phyloP scores from a whole-genome alignment of 2,888 invertebrate genomes.

The Macroteleia sp. region DNA sequence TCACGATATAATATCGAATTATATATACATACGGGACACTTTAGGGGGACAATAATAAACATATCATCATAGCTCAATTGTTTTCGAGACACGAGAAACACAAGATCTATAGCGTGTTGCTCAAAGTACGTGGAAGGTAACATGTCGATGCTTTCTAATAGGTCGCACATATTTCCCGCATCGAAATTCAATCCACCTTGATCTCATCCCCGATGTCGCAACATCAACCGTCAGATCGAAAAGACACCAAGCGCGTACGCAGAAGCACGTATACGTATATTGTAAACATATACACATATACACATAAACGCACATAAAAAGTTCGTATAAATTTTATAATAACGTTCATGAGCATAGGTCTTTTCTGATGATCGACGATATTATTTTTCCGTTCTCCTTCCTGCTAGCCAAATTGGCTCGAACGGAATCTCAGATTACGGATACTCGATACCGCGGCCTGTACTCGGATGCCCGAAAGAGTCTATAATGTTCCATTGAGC shows the following conservation, averaged over 20 bases:
- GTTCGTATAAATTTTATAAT: slow-evolving; percentile 46
- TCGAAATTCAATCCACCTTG: slow-evolving; percentile 58
- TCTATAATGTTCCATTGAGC: slow-evolving; percentile 73
- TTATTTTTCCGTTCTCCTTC: slow-evolving; percentile 74
- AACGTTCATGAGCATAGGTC: slow-evolving; percentile 58
- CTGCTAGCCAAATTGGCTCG: slow-evolving; percentile 78
- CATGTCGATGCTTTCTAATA: slow-evolving; percentile 37
- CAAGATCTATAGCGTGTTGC: slow-evolving; percentile 20
- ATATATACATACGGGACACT: too few species aligned
- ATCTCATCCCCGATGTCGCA: slow-evolving; percentile 52
- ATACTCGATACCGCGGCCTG: slow-evolving; percentile 72
- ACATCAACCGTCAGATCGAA: slow-evolving; percentile 44
- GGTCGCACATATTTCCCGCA: slow-evolving; percentile 58
- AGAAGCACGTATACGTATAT: slow-evolving; percentile 28
- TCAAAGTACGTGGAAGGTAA: slow-evolving; percentile 22
- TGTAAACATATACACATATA: neutral
- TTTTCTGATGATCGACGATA: slow-evolving; percentile 72
- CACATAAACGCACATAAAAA: neutral
- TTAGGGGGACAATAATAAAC: too few species aligned
- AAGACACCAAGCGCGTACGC: slow-evolving; percentile 46
- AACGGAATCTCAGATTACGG: slow-evolving; percentile 80
- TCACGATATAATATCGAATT: too few species aligned
- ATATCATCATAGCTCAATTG: slow-evolving; percentile 7
- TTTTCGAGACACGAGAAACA: slow-evolving; percentile 25
- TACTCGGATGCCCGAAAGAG: slow-evolving; percentile 67